phyloP scores from a whole-genome alignment of 2,797 vertebrate species.

The Hylomyscus alleni region DNA sequence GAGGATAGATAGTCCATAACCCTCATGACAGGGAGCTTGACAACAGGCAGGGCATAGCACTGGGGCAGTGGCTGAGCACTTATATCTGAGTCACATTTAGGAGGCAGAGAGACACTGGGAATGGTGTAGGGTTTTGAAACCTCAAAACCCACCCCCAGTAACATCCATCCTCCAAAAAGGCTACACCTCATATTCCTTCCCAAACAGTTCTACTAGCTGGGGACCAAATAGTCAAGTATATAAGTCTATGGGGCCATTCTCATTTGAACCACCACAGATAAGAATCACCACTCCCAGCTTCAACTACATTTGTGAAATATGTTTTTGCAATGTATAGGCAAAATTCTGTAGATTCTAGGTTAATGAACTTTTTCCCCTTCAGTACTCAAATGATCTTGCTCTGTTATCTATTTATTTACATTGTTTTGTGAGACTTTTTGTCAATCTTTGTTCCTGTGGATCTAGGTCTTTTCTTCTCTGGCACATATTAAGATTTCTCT shows the following conservation, averaged over 20 bases:
- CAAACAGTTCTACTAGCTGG: neutral
- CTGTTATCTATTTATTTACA: neutral
- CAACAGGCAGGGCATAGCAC: neutral
- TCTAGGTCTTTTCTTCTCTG: neutral
- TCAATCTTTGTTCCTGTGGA: conserved; percentile 1
- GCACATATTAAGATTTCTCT: conserved; percentile 41
- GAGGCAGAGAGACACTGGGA: neutral
- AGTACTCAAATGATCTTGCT: neutral
- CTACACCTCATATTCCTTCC: neutral
- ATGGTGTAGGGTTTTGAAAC: neutral
- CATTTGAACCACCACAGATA: neutral
- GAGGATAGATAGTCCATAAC: neutral
- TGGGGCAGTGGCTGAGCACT: neutral
- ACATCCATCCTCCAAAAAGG: neutral
- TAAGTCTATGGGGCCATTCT: neutral
- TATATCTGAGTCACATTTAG: neutral
- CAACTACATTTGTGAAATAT: conserved; percentile 25
- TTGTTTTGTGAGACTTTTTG: conserved; percentile 49
- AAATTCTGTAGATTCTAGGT: neutral
- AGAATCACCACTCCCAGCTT: neutral
- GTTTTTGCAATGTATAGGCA: conserved; percentile 7
- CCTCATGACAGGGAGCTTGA: neutral
- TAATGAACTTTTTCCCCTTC: neutral
- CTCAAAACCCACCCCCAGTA: neutral
- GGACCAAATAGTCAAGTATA: neutral